phyloP scores from a whole-genome alignment of 2,113 vertebrate genomes.

The Tupaia chinensis region DNA sequence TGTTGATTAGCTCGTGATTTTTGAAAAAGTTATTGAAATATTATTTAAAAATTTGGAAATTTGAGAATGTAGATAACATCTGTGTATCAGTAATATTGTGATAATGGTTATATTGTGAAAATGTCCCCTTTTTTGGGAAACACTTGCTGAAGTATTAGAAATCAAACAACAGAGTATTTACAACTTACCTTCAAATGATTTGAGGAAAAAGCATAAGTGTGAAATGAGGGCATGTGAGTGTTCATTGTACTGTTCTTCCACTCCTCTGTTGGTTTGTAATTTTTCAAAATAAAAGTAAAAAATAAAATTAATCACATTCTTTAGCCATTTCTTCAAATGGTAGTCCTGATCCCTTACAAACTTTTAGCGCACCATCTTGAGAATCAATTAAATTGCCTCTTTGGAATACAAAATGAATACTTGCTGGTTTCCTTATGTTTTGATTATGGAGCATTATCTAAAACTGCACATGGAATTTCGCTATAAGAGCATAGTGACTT shows the following conservation, averaged over 20 bases:
- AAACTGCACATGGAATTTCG: not conserved
- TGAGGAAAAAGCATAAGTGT: not conserved
- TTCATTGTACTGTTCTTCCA: not conserved
- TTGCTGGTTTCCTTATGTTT: not conserved
- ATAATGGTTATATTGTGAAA: not conserved
- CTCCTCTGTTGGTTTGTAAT: not conserved
- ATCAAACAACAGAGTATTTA: not conserved
- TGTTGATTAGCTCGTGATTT: not conserved
- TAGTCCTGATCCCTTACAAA: not conserved
- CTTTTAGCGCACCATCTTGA: not conserved
- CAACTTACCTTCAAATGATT: constrained; percentile 19
- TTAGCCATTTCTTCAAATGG: not conserved
- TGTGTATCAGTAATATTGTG: not conserved
- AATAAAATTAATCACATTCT: not conserved
- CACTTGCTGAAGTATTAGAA: not conserved
- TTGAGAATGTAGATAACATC: not conserved
- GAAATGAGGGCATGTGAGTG: not conserved
- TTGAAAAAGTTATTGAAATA: not conserved
- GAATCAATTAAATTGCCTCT: not conserved
- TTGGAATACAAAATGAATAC: not conserved
- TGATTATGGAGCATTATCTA: not conserved
- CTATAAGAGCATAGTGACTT: not conserved
- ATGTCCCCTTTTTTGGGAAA: not conserved
- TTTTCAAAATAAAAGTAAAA: not conserved
- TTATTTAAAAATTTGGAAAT: not conserved